Base-by-base conservation (phyloP, 2,797 vertebrate genomes). In the Pangasius krempfi region DNA sequence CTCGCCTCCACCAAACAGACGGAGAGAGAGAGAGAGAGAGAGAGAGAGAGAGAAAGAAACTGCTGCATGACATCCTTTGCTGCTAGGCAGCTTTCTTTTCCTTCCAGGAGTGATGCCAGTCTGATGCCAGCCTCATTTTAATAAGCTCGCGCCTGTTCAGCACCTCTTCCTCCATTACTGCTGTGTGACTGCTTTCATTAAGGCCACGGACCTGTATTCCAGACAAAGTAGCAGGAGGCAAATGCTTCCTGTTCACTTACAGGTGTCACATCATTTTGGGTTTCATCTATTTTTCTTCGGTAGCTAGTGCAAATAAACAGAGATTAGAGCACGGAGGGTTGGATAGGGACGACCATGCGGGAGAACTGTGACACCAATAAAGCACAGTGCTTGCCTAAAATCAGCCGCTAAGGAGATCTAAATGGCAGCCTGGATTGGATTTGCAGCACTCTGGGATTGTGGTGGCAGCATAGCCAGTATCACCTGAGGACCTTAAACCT, bases 121-220 rank as follows among this genome's bases (percentile, higher is more conserved):
- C 90, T 88, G 89, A 89, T 80, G 86, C 62, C 86, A 80, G 60
- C 89, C 88, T 93, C 91, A 94, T 96, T 96, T 96, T 92, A 95
- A 96, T 95, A 95, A 93, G 91, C 93, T 90, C 83, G 40, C 20
- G 40, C 58, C 87, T 76, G 89, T 92, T 92, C 91, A 92, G 91
- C 92, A 86, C 88, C 92, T 91, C 90, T 92, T 94, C 92, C 89
- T 93, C 93, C 91, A 92, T 94, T 94, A 94, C 92, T 94, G 94
- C 92, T 94, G 93, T 92, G 91, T 89, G 91, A 93, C 93, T 92
- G 84, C 88, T 91, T 93, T 93, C 40, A 88, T 92, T 94, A 92
- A 92, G 92, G 91, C 73, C 85, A 89, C 91, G 93, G 87, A 91
- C 60, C 13, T 87, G 91, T 91, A 92, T 90, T 92, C 62, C 89